phyloP scores from a whole-genome alignment of 2,113 vertebrate species.

The Hemibagrus wyckioides region DNA sequence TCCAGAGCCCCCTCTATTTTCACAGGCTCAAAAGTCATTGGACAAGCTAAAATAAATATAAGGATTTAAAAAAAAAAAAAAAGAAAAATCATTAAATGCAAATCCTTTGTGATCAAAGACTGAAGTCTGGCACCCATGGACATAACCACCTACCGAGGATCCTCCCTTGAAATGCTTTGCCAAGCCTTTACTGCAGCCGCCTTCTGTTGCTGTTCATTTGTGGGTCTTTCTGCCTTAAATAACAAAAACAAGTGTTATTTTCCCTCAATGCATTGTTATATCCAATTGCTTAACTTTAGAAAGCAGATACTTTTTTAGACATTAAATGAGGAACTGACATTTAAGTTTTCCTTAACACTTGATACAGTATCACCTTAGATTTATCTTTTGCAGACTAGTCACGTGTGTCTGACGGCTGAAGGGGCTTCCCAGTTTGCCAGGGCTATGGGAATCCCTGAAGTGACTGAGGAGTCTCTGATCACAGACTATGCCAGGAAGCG shows the following conservation, averaged over 20 bases:
- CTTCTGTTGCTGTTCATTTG: too few relatives aligned
- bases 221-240: background rate
- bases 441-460: slow-evolving; percentile 78
- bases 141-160: too few relatives aligned
- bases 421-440: slow-evolving; percentile 85
- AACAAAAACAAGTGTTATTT: background rate
- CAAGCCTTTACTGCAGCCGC: too few relatives aligned
- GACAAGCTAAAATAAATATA: too few relatives aligned
- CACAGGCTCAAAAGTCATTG: too few relatives aligned
- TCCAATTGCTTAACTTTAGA: background rate
- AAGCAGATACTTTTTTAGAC: background rate
- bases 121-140: too few relatives aligned
- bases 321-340: background rate
- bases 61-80: too few relatives aligned
- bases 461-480: slow-evolving; percentile 80
- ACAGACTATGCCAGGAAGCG: slow-evolving; percentile 80
- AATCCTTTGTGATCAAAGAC: too few relatives aligned
- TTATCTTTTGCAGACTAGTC: slow-evolving; percentile 76
- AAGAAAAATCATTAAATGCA: too few relatives aligned
- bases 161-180: too few relatives aligned
- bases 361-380: background rate
- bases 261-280: background rate
- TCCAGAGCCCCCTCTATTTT: too few relatives aligned
- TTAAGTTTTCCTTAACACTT: background rate
- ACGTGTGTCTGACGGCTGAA: slow-evolving; percentile 81